These are phyloP conservation scores for Semnornis frantzii DNA, from an alignment of 2,113 vertebrate genomes.

Conservation along the genomic window DNA sequence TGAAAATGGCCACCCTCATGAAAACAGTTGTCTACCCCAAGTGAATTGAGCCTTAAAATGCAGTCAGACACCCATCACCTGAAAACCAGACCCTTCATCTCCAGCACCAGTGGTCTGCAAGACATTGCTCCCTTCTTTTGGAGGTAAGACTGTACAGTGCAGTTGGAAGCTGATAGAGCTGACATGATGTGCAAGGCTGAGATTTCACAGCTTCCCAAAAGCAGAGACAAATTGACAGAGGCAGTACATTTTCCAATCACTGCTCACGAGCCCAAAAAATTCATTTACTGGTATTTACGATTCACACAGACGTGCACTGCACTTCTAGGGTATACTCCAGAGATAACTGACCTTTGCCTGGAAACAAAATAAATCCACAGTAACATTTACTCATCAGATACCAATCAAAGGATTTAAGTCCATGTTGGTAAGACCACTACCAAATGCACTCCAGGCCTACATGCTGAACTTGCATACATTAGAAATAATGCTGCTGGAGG, in stretches of 20 bases:
- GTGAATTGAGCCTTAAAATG: neutral
- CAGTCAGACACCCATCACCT: neutral
- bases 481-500: neutral
- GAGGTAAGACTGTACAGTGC: neutral
- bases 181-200: neutral
- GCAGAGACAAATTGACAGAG: slow-evolving; percentile 2
- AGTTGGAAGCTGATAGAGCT: neutral
- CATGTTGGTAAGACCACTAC: neutral
- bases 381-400: neutral
- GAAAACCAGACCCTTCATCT: neutral
- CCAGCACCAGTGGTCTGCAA: neutral
- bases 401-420: neutral
- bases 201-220: slow-evolving; percentile 15
- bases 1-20: neutral
- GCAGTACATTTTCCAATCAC: neutral
- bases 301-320: neutral
- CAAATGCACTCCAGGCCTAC: neutral
- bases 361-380: neutral
- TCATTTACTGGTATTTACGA: neutral
- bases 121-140: neutral
- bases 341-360: neutral
- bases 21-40: neutral
- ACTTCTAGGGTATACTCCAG: neutral
- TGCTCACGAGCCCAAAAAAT: neutral
- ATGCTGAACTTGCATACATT: neutral